These are phyloP conservation scores for Pardalotus punctatus DNA, from an alignment of 2,113 vertebrate genomes.

Conservation along the genomic window DNA sequence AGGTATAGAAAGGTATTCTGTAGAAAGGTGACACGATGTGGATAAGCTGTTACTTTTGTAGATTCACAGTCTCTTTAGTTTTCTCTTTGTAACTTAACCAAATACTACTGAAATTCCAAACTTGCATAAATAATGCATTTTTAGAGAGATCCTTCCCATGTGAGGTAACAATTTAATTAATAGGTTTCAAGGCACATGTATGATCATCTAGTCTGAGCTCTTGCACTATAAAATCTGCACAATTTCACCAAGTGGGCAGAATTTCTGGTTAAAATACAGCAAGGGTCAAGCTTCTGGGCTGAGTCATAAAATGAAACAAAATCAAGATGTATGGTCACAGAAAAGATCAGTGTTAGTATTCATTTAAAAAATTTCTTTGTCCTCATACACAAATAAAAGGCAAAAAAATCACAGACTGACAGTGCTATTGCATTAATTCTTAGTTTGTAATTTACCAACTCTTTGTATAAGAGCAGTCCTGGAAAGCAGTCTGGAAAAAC, in stretches of 20 bases:
- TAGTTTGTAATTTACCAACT: background rate
- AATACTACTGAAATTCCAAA: background rate
- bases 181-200: background rate
- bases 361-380: background rate
- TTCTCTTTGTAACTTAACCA: background rate
- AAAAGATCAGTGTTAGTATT: background rate
- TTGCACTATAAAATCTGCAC: background rate
- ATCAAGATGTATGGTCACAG: background rate
- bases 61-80: background rate
- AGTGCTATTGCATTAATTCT: background rate
- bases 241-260: background rate
- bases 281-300: background rate
- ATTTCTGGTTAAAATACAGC: background rate
- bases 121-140: background rate
- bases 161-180: background rate
- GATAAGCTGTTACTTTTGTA: background rate
- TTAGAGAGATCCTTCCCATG: background rate
- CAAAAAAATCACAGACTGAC: background rate
- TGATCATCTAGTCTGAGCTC: background rate
- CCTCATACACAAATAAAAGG: fast-evolving
- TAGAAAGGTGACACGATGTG: background rate
- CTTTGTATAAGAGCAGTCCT: background rate
- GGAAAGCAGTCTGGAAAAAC: background rate
- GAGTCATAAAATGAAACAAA: background rate
- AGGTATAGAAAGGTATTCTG: background rate